Conservation (phyloP, 2,888 invertebrate genomes). For the Agrotis ipsilon region DNA sequence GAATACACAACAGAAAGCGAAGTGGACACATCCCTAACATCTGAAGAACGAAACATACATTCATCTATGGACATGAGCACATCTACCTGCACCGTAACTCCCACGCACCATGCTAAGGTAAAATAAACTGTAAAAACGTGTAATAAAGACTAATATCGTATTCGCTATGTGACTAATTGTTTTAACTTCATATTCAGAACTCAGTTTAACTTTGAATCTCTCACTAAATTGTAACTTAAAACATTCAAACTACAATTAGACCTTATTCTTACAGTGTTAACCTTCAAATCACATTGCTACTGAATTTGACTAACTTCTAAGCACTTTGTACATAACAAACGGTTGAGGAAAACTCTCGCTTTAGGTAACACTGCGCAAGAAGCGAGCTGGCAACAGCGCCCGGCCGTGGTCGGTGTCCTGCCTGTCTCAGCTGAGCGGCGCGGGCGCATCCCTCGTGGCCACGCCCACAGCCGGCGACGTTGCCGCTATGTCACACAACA, state of each 20-base stretch:
- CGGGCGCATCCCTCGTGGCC: constrained; percentile 84
- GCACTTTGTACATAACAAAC: constrained; percentile 70
- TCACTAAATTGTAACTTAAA: background rate
- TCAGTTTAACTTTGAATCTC: background rate
- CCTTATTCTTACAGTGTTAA: constrained; percentile 13
- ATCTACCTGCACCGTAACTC: constrained; percentile 91
- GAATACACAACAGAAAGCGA: constrained; percentile 96
- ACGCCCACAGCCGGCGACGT: constrained; percentile 81
- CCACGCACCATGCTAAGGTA: constrained; percentile 91
- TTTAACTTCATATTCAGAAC: constrained; percentile 27
- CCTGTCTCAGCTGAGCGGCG: constrained; percentile 93
- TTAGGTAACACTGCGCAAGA: constrained; percentile 93
- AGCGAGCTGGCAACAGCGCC: constrained; percentile 90
- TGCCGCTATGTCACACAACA: constrained; percentile 90
- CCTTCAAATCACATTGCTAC: constrained; percentile 16
- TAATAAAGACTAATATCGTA: constrained; percentile 43
- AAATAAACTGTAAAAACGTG: constrained; percentile 34
- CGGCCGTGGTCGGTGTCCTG: constrained; percentile 98
- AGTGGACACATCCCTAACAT: constrained; percentile 94
- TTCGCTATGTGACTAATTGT: constrained; percentile 46
- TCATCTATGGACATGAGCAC: constrained; percentile 92
- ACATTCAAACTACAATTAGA: background rate
- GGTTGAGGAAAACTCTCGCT: constrained; percentile 61
- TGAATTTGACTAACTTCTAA: constrained; percentile 30
- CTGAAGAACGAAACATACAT: constrained; percentile 95